Base-by-base conservation (phyloP, 2,113 vertebrate genomes). In the Alethe castanea region DNA sequence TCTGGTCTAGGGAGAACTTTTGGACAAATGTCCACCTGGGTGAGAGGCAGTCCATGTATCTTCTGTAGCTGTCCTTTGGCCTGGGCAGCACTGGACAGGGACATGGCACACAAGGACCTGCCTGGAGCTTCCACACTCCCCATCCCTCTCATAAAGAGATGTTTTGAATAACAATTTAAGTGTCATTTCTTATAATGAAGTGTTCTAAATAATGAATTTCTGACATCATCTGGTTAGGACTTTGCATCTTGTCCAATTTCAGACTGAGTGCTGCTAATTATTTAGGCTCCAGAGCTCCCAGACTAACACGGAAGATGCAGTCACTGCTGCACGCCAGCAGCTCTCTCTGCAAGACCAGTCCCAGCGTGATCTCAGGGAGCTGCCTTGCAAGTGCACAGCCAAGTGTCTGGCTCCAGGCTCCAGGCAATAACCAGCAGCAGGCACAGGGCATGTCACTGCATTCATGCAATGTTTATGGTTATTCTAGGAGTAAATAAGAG, bases 341-440 rank as follows among this genome's bases (percentile, higher is more conserved):
- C 88, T 48, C 57, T n/a, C 80, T 59, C 61, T 38, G 78, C 35
- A 66, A 36, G 22, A 74, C 9, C 66, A 38, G 74, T 24, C 81
- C 54, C 62, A 19, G 44, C 6, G 72, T 6, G 9, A 59, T 28
- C 25, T 71, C 76, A 48, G 45, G 67, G 54, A 88, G 64, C 29
- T 0, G 6, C 56, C 71, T 50, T 1, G 0, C 45, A 60, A 80
- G 36, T 3, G 3, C 36, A 10, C 18, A 77, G 85, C 66, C 79
- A 73, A 44, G 47, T 14, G 64, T 26, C 79, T 83, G 86, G 74
- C 92, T 92, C 67, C 67, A 54, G 84, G 77, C 91, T 82, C 79
- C 73, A 22, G 53, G 85, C 72, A 80, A 48, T 16, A 90, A 62
- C 71, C 79, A 66, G 76, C 71, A 90, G 71, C 91, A 95, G 92